Conservation (phyloP, 2,888 invertebrate species). For the Nezara viridula region DNA sequence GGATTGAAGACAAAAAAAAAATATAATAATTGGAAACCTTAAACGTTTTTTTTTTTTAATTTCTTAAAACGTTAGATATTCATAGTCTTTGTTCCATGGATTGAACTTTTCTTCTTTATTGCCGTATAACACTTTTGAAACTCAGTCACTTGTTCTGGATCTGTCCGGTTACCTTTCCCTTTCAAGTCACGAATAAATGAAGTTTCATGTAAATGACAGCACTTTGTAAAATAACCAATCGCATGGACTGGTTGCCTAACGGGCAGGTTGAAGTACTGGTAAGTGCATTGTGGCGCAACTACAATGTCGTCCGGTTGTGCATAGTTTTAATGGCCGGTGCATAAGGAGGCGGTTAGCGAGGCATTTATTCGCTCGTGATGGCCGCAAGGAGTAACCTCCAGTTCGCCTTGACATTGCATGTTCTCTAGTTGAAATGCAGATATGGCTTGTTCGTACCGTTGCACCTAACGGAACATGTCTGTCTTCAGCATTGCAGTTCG, state of each 20-base stretch:
- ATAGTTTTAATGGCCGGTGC: neutral
- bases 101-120: neutral
- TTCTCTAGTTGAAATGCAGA: neutral
- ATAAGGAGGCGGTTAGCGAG: neutral
- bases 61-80: neutral
- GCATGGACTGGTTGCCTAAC: neutral
- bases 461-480: neutral
- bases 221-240: neutral
- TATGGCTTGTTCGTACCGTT: neutral
- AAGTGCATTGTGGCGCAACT: slow-evolving; percentile 1
- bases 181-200: slow-evolving; percentile 30
- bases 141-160: neutral
- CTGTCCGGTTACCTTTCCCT: neutral
- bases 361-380: neutral
- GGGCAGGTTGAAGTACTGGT: neutral
- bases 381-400: neutral
- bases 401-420: slow-evolving; percentile 23
- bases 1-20: too few relatives aligned
- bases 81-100: too few relatives aligned
- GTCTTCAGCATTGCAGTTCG: neutral
- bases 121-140: neutral
- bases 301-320: neutral
- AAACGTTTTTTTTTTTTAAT: too few relatives aligned
- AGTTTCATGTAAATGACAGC: neutral
- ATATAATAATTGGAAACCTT: too few relatives aligned